Conservation (phyloP, 2,797 vertebrate genomes). For the Crocidura indochinensis region DNA sequence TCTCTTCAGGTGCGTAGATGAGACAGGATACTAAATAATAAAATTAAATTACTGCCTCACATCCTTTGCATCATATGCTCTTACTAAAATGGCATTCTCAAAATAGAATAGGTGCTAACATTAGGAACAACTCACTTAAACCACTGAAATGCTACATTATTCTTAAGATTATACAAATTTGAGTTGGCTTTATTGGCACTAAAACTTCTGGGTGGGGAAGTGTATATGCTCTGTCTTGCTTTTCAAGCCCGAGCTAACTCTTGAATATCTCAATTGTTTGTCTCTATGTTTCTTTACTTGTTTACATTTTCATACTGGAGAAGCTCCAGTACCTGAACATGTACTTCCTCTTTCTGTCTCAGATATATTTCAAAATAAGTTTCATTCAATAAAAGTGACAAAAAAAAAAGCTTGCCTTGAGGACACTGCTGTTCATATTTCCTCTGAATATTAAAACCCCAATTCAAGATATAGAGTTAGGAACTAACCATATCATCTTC, state of each 20-base stretch:
- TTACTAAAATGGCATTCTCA: conserved; percentile 42
- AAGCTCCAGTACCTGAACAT: too few relatives aligned
- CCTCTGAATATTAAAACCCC: conserved; percentile 52
- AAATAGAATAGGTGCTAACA: conserved; percentile 52
- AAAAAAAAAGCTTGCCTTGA: conserved; percentile 25
- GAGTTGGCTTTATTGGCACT: not conserved
- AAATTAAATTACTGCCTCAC: conserved; percentile 58
- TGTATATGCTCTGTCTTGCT: too few relatives aligned
- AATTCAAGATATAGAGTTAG: conserved; percentile 49
- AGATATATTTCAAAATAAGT: too few relatives aligned
- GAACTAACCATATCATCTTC: not conserved
- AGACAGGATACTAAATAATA: conserved; percentile 48
- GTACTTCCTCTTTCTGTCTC: too few relatives aligned
- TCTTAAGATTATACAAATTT: conserved; percentile 38
- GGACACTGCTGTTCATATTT: conserved; percentile 44
- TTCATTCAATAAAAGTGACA: too few relatives aligned
- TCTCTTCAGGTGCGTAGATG: conserved; percentile 8
- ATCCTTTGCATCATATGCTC: conserved; percentile 35
- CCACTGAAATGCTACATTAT: conserved; percentile 46
- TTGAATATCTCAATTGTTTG: too few relatives aligned
- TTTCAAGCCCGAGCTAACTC: too few relatives aligned
- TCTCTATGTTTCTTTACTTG: too few relatives aligned
- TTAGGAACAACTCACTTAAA: conserved; percentile 47
- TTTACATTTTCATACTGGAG: too few relatives aligned
- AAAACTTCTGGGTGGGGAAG: conserved; percentile 10